These are phyloP conservation scores for Heteromormyrus szaboi DNA, from an alignment of 2,797 vertebrate species.

Conservation along the genomic window DNA sequence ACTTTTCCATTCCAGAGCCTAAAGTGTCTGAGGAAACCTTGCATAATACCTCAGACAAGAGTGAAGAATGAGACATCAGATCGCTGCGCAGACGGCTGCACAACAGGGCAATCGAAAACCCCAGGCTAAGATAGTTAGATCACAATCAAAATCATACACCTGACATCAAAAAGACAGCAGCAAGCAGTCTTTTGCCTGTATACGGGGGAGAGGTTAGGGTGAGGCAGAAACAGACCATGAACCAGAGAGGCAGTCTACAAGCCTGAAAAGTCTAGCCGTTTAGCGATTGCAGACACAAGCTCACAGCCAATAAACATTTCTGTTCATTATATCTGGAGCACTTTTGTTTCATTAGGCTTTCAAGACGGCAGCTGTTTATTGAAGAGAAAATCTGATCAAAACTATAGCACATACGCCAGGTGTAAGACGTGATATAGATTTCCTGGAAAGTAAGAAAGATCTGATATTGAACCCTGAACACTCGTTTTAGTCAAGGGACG, in stretches of 20 bases:
- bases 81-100: neutral
- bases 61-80: neutral
- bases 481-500: neutral
- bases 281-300: neutral
- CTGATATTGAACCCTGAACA: neutral
- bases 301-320: neutral
- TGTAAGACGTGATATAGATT: neutral
- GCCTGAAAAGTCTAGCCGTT: neutral
- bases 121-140: neutral
- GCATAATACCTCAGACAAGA: neutral
- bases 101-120: neutral
- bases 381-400: neutral
- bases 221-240: neutral
- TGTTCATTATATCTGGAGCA: neutral
- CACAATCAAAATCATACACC: neutral
- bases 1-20: neutral
- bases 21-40: neutral
- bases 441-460: neutral
- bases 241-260: neutral
- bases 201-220: neutral
- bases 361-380: neutral
- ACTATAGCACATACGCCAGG: neutral
- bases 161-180: neutral
- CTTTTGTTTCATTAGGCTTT: constrained; percentile 1
- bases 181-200: neutral